phyloP scores from a whole-genome alignment of 92 coral and sea anemone genomes.

The Paragorgia papillata region DNA sequence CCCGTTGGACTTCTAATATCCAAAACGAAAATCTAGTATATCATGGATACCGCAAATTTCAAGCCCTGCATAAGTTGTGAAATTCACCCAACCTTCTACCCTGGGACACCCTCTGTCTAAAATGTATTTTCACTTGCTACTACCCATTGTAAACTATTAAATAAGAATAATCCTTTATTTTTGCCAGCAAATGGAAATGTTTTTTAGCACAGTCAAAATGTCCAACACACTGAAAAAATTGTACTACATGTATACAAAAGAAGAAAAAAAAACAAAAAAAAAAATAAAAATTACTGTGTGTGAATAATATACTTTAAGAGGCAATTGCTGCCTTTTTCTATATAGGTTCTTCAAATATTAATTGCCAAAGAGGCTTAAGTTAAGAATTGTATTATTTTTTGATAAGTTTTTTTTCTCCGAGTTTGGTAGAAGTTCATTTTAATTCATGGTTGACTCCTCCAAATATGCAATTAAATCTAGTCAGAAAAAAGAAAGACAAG shows the following conservation, averaged over 20 bases:
- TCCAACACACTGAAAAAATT: not conserved
- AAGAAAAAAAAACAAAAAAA: not conserved
- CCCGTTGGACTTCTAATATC: no score
- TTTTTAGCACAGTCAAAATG: not conserved
- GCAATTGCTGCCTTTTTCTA: not conserved
- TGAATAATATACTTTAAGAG: not conserved
- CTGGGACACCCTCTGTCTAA: no score
- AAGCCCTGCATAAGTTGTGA: no score
- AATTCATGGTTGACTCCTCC: conserved; percentile 24
- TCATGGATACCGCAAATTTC: no score
- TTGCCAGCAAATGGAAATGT: conserved; percentile 23
- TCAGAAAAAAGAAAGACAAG: not conserved
- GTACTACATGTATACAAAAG: not conserved
- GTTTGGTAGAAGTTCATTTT: not conserved
- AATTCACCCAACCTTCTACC: no score
- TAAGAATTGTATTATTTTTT: not conserved
- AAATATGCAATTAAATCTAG: conserved; percentile 40
- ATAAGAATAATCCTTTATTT: not conserved
- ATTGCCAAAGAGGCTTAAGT: conserved; percentile 7
- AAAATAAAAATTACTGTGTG: not conserved
- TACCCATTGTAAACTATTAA: no score
- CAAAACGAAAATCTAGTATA: no score
- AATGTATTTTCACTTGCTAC: no score
- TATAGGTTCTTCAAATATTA: conserved; percentile 25
- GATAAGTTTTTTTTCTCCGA: not conserved